phyloP scores from a whole-genome alignment of 2,113 vertebrate genomes.

The Scolopax mira region DNA sequence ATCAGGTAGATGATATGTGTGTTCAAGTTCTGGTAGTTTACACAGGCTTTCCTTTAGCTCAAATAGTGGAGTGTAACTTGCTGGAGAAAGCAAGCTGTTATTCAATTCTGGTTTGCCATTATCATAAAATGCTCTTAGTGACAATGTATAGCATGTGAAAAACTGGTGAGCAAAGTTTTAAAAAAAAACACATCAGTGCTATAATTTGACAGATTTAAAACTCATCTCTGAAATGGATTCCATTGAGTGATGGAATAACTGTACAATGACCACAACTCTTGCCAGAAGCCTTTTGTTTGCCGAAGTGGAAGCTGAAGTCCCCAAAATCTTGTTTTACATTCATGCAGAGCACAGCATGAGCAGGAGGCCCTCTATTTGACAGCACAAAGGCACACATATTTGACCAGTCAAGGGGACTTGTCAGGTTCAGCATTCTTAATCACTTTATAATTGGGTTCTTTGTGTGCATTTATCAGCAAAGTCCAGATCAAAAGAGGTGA shows the following conservation, averaged over 20 bases:
- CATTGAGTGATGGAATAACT: background rate
- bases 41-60: background rate
- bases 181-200: rapidly evolving
- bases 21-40: background rate
- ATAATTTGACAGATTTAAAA: background rate
- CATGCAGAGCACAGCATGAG: rapidly evolving
- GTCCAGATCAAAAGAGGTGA: slow-evolving; percentile 44
- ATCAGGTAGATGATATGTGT: background rate
- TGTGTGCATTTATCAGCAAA: slow-evolving; percentile 27
- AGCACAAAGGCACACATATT: background rate
- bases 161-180: background rate
- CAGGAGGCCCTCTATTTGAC: background rate
- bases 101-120: background rate
- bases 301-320: background rate
- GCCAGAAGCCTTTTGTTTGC: background rate
- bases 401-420: background rate
- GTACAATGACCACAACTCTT: background rate
- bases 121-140: background rate
- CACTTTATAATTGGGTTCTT: slow-evolving; percentile 24
- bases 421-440: slow-evolving; percentile 11
- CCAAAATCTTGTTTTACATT: background rate
- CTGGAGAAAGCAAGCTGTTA: background rate
- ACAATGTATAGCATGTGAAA: background rate
- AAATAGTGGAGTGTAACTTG: background rate
- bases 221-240: background rate